Evolutionary conservation across 2,888 invertebrate genomes (phyloP).

Genomic region (Augochlorella aurata): DNA sequence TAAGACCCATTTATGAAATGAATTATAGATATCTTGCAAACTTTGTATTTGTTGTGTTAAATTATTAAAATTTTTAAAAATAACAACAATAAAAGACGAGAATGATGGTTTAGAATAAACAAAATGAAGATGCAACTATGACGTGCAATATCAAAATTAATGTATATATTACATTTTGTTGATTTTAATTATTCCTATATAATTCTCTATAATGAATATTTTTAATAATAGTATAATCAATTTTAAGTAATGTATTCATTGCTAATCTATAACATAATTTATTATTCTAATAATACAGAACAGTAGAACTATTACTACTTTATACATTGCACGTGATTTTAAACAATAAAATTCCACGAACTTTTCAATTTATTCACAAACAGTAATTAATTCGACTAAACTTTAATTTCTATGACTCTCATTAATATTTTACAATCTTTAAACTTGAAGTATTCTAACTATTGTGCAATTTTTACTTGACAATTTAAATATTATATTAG

Average conservation of each 20-base stretch:
- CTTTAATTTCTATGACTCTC: background rate
- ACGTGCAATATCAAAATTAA: background rate
- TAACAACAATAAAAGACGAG: background rate
- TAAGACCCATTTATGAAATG: constrained; percentile 1
- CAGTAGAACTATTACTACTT: background rate
- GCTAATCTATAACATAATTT: no score
- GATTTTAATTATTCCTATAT: no score
- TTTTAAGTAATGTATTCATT: no score
- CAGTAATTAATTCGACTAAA: background rate
- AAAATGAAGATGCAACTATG: background rate
- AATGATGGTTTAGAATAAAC: background rate
- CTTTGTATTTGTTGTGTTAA: background rate
- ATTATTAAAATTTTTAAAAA: background rate
- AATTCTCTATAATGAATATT: no score
- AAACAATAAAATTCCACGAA: background rate
- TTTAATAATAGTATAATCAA: no score
- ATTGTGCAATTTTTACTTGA: background rate
- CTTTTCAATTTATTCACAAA: background rate
- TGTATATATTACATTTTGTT: no score
- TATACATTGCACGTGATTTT: background rate
- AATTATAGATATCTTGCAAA: constrained; percentile 1
- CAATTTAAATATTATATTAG: background rate
- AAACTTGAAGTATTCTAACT: background rate
- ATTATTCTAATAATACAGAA: no score
- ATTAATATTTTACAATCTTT: background rate